phyloP scores from a whole-genome alignment of 2,113 vertebrate species.

The Puffinus mauretanicus region DNA sequence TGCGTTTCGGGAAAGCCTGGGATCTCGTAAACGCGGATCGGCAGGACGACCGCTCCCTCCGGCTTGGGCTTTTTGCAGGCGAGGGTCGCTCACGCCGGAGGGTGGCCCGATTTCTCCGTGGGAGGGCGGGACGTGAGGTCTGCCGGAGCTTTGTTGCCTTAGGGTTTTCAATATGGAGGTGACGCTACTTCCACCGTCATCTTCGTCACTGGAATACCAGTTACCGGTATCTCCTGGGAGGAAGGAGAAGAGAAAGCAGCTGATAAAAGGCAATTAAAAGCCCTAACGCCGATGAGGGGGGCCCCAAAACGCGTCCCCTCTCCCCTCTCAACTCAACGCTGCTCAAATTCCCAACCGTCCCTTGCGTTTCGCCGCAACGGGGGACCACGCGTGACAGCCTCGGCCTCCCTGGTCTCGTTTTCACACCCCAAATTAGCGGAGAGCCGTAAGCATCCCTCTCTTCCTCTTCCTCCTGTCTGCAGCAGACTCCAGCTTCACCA shows the following conservation, averaged over 20 bases:
- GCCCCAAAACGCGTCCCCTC: background rate
- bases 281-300: fast-evolving
- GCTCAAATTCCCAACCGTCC: no score
- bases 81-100: constrained; percentile 74
- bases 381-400: fast-evolving
- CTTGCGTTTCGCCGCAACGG: fast-evolving
- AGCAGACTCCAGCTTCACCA: background rate
- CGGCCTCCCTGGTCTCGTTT: background rate
- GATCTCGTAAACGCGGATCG: constrained; percentile 84
- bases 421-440: background rate
- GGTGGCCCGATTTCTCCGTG: background rate
- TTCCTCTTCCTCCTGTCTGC: background rate
- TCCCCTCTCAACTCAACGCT: background rate
- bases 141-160: constrained; percentile 82
- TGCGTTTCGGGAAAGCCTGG: constrained; percentile 75
- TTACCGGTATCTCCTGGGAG: constrained; percentile 86
- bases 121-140: background rate
- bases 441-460: background rate
- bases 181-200: constrained; percentile 90
- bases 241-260: no score
- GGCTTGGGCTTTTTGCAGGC: constrained; percentile 78
- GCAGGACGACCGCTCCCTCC: constrained; percentile 60
- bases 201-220: constrained; percentile 97
- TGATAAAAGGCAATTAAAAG: background rate
- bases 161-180: constrained; percentile 91